phyloP scores from a whole-genome alignment of 2,888 invertebrate species.

The Ectropis crepuscularia region DNA sequence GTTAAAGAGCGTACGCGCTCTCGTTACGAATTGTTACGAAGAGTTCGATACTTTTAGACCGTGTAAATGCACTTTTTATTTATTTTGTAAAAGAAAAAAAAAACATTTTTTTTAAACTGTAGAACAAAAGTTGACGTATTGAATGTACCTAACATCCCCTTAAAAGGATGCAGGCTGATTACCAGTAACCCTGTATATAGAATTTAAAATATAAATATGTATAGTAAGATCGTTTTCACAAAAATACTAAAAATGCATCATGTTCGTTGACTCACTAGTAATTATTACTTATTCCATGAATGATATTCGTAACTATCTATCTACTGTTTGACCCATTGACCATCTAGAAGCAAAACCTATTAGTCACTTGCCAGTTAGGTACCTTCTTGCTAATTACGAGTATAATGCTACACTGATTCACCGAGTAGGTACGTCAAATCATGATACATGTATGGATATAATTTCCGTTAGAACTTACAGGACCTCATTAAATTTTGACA shows the following conservation, averaged over 20 bases:
- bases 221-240: background rate
- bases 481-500: slow-evolving; percentile 61
- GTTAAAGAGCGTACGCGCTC: too few species aligned
- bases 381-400: slow-evolving; percentile 45
- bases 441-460: slow-evolving; percentile 67
- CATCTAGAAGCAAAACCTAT: slow-evolving; percentile 32
- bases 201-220: too few species aligned
- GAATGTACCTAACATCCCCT: too few species aligned
- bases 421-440: slow-evolving; percentile 56
- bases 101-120: too few species aligned
- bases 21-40: too few species aligned
- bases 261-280: slow-evolving; percentile 18
- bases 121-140: too few species aligned
- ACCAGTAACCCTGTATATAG: too few species aligned
- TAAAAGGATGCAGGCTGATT: too few species aligned
- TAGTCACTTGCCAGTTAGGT: slow-evolving; percentile 44
- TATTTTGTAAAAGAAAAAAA: too few species aligned
- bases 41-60: too few species aligned
- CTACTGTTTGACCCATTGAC: slow-evolving; percentile 21
- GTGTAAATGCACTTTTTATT: too few species aligned
- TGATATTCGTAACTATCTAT: slow-evolving; percentile 17
- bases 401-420: slow-evolving; percentile 63
- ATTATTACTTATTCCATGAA: slow-evolving; percentile 30
- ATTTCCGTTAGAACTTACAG: slow-evolving; percentile 65
- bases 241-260: slow-evolving; percentile 11